Conservation (phyloP, 1,140 invertebrate species). For the Patella vulgata region DNA sequence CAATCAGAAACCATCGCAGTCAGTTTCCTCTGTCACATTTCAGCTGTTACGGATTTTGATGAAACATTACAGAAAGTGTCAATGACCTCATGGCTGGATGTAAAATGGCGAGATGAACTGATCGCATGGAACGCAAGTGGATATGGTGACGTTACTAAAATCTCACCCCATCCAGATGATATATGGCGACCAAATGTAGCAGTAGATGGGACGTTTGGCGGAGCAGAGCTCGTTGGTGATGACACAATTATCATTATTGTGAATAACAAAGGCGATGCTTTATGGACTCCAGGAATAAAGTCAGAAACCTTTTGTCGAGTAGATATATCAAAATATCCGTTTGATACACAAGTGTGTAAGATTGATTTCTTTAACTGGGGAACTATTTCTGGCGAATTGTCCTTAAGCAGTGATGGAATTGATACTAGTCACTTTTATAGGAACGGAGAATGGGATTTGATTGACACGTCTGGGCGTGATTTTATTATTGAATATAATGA, state of each 20-base stretch:
- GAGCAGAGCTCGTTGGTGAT: too few relatives aligned
- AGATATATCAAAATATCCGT: neutral
- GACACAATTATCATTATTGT: too few relatives aligned
- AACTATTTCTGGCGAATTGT: neutral
- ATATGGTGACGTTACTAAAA: conserved; percentile 6
- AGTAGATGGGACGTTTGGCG: too few relatives aligned
- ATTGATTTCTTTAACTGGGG: conserved; percentile 6
- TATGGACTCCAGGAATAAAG: too few relatives aligned
- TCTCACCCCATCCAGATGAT: conserved; percentile 1
- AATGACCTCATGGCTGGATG: conserved; percentile 12
- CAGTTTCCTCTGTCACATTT: conserved; percentile 11
- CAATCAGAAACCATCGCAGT: neutral
- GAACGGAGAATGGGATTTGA: conserved; percentile 20
- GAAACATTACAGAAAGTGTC: conserved; percentile 6
- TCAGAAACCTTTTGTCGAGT: neutral
- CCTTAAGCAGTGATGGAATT: neutral
- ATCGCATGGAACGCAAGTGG: conserved; percentile 4
- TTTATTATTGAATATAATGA: neutral
- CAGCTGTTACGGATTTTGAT: conserved; percentile 14
- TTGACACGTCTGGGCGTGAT: neutral
- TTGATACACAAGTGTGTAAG: neutral
- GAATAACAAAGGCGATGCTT: too few relatives aligned
- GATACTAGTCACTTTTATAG: neutral
- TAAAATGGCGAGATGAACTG: conserved; percentile 12
- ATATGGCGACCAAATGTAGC: conserved; percentile 14